Conservation (phyloP, 2,113 vertebrate species). For the Monopterus albus region DNA sequence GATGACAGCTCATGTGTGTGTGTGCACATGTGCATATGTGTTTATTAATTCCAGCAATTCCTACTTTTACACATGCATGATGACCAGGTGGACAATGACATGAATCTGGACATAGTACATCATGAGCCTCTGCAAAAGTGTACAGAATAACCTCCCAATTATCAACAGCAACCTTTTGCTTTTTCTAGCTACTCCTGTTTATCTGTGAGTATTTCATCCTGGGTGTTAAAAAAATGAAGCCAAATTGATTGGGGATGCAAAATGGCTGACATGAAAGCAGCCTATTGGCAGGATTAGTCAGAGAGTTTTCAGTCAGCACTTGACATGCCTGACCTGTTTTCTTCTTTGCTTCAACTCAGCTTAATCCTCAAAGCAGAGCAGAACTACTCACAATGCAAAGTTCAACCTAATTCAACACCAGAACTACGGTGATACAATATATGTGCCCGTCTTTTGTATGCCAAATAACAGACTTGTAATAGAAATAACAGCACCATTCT, state of each 20-base stretch:
- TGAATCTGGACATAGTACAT: not conserved
- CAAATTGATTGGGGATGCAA: not conserved
- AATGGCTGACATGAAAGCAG: not conserved
- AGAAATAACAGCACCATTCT: not conserved
- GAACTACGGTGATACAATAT: not conserved
- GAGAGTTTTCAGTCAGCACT: not conserved
- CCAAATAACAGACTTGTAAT: not conserved
- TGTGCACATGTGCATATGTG: too few species aligned
- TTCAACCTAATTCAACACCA: slow-evolving; percentile 12
- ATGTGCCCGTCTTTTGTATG: not conserved
- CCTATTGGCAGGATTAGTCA: not conserved
- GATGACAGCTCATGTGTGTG: not conserved
- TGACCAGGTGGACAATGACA: slow-evolving; percentile 35
- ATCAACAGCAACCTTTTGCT: not conserved
- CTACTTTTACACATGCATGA: slow-evolving; percentile 20
- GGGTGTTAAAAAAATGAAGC: not conserved
- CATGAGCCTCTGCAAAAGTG: not conserved
- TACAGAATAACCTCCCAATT: not conserved
- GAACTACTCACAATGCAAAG: not conserved
- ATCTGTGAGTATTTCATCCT: too few species aligned
- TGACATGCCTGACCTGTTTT: not conserved
- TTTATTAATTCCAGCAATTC: slow-evolving; percentile 48
- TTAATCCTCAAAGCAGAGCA: not conserved
- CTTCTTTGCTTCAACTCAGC: not conserved
- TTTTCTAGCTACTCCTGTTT: not conserved